A percentile compares a stretch with the other conserved stretches of the same genome.
Evolutionary conservation across 2,797 vertebrate genomes (phyloP).

Genomic region (Fratercula arctica): DNA sequence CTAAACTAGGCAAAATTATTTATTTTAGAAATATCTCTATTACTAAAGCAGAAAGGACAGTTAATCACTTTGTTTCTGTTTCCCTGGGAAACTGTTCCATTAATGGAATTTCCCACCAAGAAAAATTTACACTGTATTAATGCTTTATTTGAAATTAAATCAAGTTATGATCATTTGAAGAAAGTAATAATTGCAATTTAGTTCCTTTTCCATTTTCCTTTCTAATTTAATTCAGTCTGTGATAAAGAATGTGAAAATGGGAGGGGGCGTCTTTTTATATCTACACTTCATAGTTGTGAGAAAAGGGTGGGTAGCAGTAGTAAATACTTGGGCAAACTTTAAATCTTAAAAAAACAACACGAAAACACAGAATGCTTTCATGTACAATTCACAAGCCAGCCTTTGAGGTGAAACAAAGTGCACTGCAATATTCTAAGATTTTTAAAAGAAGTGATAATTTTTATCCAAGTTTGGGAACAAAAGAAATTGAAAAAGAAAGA

Average conservation of each 20-base stretch:
- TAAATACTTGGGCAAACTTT: not conserved
- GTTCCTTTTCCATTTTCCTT: not conserved
- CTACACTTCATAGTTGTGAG: not conserved
- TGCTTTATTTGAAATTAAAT: slow-evolving; percentile 25
- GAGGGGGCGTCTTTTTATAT: not conserved
- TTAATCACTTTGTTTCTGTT: slow-evolving; percentile 3
- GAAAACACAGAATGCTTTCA: not conserved
- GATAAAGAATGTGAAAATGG: not conserved
- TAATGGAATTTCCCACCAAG: not conserved
- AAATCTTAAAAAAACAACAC: not conserved
- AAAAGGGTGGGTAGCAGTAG: not conserved
- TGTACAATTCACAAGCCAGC: not conserved
- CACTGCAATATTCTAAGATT: not conserved
- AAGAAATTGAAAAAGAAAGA: not conserved
- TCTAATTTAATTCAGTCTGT: not conserved
- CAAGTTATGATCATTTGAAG: not conserved
- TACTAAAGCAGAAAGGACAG: not conserved
- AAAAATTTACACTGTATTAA: not conserved
- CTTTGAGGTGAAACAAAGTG: not conserved
- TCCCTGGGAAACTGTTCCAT: not conserved
- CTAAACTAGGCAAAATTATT: not conserved
- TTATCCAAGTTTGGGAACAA: not conserved
- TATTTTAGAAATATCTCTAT: not conserved
- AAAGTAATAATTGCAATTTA: not conserved
- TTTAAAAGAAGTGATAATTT: not conserved